Percentiles rank a stretch among this genome's conserved stretches.
phyloP scores from a whole-genome alignment of 2,888 invertebrate species.

The Drosophila algonquin region DNA sequence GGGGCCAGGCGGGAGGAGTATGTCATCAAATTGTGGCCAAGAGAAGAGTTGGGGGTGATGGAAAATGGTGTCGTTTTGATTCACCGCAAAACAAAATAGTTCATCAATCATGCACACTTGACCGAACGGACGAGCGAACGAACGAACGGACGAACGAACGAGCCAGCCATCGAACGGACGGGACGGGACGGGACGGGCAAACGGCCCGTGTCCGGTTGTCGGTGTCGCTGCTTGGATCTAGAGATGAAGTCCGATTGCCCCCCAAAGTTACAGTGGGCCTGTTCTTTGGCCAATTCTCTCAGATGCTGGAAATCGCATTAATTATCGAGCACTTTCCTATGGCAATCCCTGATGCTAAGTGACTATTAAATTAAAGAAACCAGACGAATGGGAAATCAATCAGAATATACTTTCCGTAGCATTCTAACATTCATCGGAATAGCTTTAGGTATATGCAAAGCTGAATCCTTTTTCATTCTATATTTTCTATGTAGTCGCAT shows the following conservation, averaged over 20 bases:
- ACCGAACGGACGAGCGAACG: slow-evolving; percentile 52
- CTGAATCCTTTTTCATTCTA: not conserved
- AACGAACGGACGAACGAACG: not conserved
- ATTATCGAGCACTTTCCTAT: not conserved
- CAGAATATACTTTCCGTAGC: too few species aligned
- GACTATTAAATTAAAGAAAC: too few species aligned
- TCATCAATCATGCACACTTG: slow-evolving; percentile 80
- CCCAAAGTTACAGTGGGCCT: not conserved
- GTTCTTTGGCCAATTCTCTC: too few species aligned
- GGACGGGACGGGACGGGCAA: slow-evolving; percentile 20
- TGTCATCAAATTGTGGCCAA: slow-evolving; percentile 65
- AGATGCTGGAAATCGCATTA: not conserved
- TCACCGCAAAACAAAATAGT: slow-evolving; percentile 78
- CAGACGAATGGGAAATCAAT: too few species aligned
- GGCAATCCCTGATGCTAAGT: not conserved
- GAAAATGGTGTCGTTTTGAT: slow-evolving; percentile 77
- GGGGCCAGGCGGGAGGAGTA: slow-evolving; percentile 59
- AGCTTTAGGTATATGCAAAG: too few species aligned
- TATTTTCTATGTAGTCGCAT: too few species aligned
- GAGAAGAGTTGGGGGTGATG: slow-evolving; percentile 10
- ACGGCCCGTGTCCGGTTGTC: not conserved
- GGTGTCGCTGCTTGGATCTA: not conserved
- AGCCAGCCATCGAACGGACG: slow-evolving; percentile 5
- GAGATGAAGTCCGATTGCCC: not conserved
- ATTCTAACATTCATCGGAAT: too few species aligned